These are phyloP conservation scores for Nasonia longicornis DNA, from an alignment of 1,140 invertebrate genomes.

Conservation along the genomic window DNA sequence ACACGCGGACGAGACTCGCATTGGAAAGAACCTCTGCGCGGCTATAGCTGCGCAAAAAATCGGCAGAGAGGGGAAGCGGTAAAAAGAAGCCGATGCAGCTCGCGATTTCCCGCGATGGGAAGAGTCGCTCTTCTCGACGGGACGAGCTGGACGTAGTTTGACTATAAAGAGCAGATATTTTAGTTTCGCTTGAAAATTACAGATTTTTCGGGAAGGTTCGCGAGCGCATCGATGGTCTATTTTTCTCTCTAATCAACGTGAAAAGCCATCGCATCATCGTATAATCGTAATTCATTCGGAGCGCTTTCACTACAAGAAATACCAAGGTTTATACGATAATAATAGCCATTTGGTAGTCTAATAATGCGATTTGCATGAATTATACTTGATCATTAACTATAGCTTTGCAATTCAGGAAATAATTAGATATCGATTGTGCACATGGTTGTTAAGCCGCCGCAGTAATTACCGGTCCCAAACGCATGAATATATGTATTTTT, in stretches of 20 bases:
- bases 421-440: background rate
- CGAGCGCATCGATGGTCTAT: too few species aligned
- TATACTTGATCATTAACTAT: background rate
- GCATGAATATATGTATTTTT: background rate
- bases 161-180: too few species aligned
- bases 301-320: background rate
- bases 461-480: background rate
- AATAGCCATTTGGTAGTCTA: background rate
- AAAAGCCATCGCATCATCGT: background rate
- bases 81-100: conserved; percentile 17
- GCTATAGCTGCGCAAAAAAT: background rate
- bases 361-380: background rate
- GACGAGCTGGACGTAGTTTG: background rate
- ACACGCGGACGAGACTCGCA: conserved; percentile 49
- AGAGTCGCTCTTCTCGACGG: background rate
- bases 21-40: conserved; percentile 44
- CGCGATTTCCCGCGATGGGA: background rate
- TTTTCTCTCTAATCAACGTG: background rate
- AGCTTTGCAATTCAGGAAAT: background rate
- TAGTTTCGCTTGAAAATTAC: too few species aligned
- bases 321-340: background rate
- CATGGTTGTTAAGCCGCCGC: background rate
- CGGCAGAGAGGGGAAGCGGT: background rate
- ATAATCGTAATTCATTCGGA: background rate
- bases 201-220: too few species aligned